These are phyloP conservation scores for Turritopsis dohrnii DNA, from an alignment of 30 jellyfish, hydroid and myxozoan genomes.

Conservation along the genomic window DNA sequence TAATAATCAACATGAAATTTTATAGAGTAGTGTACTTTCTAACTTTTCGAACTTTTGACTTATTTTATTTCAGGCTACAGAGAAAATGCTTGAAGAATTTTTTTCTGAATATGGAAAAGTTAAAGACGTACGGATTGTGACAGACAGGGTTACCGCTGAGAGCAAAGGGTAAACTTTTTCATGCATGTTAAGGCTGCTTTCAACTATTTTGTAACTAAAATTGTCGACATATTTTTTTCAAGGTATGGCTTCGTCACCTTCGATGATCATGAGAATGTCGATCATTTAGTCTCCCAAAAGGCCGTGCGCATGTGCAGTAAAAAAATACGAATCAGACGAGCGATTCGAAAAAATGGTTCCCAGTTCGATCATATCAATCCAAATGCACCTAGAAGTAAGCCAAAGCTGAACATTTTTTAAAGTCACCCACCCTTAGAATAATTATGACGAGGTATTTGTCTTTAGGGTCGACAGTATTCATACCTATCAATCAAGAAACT, in stretches of 20 bases:
- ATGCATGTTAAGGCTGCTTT: not conserved
- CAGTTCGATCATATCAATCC: constrained; percentile 29
- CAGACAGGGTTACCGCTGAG: constrained; percentile 94
- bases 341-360: constrained; percentile 76
- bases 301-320: constrained; percentile 86
- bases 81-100: constrained; percentile 70
- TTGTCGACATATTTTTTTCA: not conserved
- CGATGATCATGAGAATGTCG: constrained; percentile 61
- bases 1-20: too few species aligned
- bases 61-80: constrained; percentile 66
- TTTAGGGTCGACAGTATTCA: not conserved
- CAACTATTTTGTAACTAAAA: not conserved
- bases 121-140: constrained; percentile 92
- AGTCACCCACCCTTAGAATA: not conserved
- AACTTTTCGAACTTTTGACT: not conserved
- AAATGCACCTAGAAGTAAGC: not conserved
- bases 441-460: not conserved
- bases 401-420: not conserved
- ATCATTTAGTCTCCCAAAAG: constrained; percentile 56
- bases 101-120: constrained; percentile 87
- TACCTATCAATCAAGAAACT: not conserved
- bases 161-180: constrained; percentile 67
- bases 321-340: constrained; percentile 72
- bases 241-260: constrained; percentile 91
- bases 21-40: too few species aligned